Evolutionary conservation across 2,113 vertebrate genomes (phyloP).

Genomic region (Callipepla squamata): DNA sequence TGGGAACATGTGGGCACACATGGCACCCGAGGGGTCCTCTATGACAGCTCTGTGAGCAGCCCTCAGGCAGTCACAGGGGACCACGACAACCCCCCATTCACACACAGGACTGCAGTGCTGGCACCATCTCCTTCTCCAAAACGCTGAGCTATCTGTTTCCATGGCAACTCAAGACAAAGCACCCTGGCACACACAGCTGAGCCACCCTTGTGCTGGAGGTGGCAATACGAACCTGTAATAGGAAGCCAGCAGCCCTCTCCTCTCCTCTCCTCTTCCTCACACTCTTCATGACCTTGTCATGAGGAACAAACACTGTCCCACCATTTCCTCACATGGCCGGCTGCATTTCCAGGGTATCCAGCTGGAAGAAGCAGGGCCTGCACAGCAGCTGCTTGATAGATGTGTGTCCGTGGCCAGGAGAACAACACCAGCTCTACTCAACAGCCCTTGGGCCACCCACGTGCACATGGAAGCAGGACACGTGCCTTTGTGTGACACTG

Average conservation of each 20-base stretch:
- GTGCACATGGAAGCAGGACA: rapidly evolving
- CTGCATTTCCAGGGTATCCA: neutral
- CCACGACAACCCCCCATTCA: neutral
- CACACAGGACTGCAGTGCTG: neutral
- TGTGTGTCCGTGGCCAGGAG: rapidly evolving
- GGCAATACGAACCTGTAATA: neutral
- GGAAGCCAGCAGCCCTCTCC: neutral
- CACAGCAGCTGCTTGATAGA: rapidly evolving
- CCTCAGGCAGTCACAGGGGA: neutral
- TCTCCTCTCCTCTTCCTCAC: neutral
- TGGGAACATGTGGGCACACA: neutral
- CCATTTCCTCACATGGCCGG: neutral
- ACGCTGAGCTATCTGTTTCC: slow-evolving; percentile 69
- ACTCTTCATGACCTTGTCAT: neutral
- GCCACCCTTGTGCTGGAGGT: neutral
- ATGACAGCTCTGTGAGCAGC: neutral
- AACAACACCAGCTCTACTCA: too few species aligned
- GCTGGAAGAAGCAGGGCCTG: neutral
- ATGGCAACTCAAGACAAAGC: slow-evolving; percentile 30
- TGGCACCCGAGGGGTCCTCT: neutral
- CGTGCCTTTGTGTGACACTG: neutral
- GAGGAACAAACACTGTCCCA: neutral
- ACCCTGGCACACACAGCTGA: neutral
- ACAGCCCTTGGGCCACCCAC: neutral
- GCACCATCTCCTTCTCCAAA: neutral